phyloP scores from a whole-genome alignment of 2,797 vertebrate species.

The Holocentrus rufus region DNA sequence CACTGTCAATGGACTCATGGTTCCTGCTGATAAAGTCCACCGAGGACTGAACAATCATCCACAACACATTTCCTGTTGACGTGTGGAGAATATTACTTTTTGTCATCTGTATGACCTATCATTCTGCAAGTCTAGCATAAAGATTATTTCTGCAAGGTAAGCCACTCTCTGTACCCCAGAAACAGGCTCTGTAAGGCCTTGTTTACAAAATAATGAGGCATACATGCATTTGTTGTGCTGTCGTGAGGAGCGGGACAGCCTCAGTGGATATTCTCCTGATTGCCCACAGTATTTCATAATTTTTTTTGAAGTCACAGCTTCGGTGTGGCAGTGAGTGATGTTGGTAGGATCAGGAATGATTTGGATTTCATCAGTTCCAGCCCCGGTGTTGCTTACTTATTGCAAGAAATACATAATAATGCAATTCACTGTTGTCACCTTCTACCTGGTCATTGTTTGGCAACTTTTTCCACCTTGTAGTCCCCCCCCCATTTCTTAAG shows the following conservation, averaged over 20 bases:
- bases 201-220: constrained; percentile 5
- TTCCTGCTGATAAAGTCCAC: constrained; percentile 73
- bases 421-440: too few species aligned
- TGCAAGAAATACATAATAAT: too few species aligned
- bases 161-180: not conserved
- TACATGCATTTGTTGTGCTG: not conserved
- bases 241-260: not conserved
- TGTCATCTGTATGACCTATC: constrained; percentile 11
- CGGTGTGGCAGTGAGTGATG: not conserved
- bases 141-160: constrained; percentile 2
- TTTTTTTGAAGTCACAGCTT: constrained; percentile 3
- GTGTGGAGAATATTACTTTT: constrained; percentile 50
- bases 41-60: constrained; percentile 58
- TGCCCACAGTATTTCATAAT: not conserved
- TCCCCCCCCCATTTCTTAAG: too few species aligned
- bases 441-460: too few species aligned
- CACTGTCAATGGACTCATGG: constrained; percentile 67
- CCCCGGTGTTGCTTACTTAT: not conserved
- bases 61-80: constrained; percentile 47
- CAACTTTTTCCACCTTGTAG: too few species aligned
- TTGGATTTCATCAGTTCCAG: not conserved
- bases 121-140: not conserved
- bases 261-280: constrained; percentile 11
- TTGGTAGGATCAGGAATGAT: not conserved
- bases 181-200: not conserved